Evolutionary conservation across 2,888 invertebrate genomes (phyloP).

Genomic region (Epinotia bilunana): DNA sequence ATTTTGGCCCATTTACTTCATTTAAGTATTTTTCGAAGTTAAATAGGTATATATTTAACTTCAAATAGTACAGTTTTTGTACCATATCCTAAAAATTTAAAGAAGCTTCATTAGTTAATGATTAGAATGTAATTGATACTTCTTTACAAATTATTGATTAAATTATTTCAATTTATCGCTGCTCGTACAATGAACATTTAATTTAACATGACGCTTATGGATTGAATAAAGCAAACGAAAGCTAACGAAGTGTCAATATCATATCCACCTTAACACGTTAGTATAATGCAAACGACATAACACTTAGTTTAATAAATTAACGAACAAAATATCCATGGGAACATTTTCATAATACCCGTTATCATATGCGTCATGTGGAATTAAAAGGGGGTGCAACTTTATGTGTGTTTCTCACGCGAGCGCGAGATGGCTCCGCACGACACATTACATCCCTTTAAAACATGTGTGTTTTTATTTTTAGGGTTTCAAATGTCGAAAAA

Average conservation of each 20-base stretch:
- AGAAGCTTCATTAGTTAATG: too few species aligned
- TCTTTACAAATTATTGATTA: too few species aligned
- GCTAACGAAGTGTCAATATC: constrained; percentile 9
- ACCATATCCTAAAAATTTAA: too few species aligned
- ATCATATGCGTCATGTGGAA: constrained; percentile 68
- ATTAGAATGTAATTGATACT: too few species aligned
- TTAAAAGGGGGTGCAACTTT: constrained; percentile 63
- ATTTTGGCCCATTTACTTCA: too few species aligned
- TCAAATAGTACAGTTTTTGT: too few species aligned
- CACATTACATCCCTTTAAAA: constrained; percentile 19
- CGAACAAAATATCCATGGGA: constrained; percentile 62
- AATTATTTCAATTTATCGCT: too few species aligned
- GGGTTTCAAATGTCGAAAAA: neutral
- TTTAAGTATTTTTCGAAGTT: too few species aligned
- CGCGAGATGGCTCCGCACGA: constrained; percentile 47
- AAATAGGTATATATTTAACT: too few species aligned
- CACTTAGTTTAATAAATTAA: constrained; percentile 42
- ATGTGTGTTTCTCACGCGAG: constrained; percentile 60
- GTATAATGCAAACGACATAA: constrained; percentile 22
- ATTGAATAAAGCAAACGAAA: neutral
- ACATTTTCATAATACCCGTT: constrained; percentile 53
- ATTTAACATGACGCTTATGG: neutral
- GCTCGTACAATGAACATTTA: too few species aligned
- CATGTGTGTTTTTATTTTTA: constrained; percentile 15
- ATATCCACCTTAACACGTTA: constrained; percentile 10